Conservation (phyloP, 2,888 invertebrate genomes). For the Lysandra bellargus region DNA sequence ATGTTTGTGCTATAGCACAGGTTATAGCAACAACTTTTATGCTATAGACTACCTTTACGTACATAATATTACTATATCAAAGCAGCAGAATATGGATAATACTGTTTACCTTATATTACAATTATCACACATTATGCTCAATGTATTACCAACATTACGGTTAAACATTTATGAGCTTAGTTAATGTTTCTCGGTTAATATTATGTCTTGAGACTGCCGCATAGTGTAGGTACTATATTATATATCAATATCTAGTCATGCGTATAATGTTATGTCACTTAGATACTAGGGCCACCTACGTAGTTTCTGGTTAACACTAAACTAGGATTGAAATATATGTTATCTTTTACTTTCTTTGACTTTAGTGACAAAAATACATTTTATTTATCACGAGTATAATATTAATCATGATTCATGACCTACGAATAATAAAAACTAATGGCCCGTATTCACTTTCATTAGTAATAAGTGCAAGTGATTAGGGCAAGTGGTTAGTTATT, state of each 20-base stretch:
- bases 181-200: conserved; percentile 3
- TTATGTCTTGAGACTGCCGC: neutral
- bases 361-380: no score
- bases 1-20: no score
- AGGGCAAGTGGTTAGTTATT: no score
- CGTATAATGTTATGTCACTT: neutral
- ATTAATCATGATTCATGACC: no score
- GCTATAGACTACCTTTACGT: neutral
- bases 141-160: conserved; percentile 20
- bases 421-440: no score
- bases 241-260: neutral
- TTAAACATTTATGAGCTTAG: conserved; percentile 11
- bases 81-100: neutral
- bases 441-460: no score
- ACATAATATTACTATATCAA: neutral
- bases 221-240: neutral
- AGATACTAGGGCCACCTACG: no score
- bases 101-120: neutral
- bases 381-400: no score
- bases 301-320: neutral
- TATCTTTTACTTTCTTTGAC: no score
- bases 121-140: neutral
- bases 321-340: neutral
- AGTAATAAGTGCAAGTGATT: no score
- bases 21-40: no score